Evolutionary conservation across 2,888 invertebrate species (phyloP).

Genomic region (Drosophila helvetica): DNA sequence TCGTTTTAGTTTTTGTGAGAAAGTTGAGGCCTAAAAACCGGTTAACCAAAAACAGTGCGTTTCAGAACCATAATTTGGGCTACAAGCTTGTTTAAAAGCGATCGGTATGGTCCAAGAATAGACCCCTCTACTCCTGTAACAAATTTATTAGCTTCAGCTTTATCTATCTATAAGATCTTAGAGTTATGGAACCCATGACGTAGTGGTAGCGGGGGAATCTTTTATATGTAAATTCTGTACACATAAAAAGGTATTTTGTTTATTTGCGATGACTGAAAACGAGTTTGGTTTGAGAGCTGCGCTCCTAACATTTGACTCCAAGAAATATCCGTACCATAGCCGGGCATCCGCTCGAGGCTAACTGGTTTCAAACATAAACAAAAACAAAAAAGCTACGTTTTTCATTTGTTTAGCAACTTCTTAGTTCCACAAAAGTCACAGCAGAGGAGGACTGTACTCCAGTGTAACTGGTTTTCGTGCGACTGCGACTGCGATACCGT

Average conservation of each 20-base stretch:
- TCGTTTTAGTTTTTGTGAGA: slow-evolving; percentile 15
- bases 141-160: neutral
- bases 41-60: slow-evolving; percentile 10
- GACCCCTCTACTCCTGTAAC: too few species aligned
- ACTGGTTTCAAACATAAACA: slow-evolving; percentile 42
- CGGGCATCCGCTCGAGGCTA: slow-evolving; percentile 53
- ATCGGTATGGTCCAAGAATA: neutral
- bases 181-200: slow-evolving; percentile 2
- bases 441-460: slow-evolving; percentile 36
- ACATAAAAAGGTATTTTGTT: slow-evolving; percentile 31
- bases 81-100: neutral
- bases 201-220: slow-evolving; percentile 15
- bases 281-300: slow-evolving; percentile 25
- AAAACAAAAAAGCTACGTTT: slow-evolving; percentile 35
- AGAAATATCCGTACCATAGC: slow-evolving; percentile 29
- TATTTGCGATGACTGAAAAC: slow-evolving; percentile 26
- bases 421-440: slow-evolving; percentile 23
- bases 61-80: neutral
- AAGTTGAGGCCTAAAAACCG: slow-evolving; percentile 48
- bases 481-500: too few species aligned
- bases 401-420: slow-evolving; percentile 45
- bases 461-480: slow-evolving; percentile 27
- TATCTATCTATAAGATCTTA: neutral
- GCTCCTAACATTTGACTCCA: slow-evolving; percentile 6
- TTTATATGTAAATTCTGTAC: slow-evolving; percentile 23